Evolutionary conservation across 2,113 vertebrate species (phyloP).

Genomic region (Trochalopteron elliotii): DNA sequence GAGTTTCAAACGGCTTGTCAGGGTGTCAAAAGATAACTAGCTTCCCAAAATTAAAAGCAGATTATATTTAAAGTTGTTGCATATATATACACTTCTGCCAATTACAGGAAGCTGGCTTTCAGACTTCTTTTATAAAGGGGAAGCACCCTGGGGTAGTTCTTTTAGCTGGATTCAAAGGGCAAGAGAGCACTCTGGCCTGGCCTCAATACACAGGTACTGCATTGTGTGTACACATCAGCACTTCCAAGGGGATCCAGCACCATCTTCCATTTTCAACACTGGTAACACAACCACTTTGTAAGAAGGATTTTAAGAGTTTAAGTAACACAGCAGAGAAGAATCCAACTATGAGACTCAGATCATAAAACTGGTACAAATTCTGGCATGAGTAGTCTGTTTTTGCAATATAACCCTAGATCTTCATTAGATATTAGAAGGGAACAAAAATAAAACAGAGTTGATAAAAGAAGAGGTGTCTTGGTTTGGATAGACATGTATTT

Average conservation of each 20-base stretch:
- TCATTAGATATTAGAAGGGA: background rate
- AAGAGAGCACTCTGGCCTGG: background rate
- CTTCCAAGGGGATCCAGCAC: background rate
- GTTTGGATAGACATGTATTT: too few relatives aligned
- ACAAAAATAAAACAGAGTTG: background rate
- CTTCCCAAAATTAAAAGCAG: slow-evolving; percentile 40
- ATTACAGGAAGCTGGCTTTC: background rate
- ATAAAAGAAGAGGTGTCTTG: background rate
- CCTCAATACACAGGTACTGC: background rate
- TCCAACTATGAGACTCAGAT: background rate
- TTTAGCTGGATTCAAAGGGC: background rate
- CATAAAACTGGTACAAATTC: background rate
- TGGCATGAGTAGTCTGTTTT: background rate
- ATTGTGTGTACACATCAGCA: background rate
- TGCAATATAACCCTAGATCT: slow-evolving; percentile 3
- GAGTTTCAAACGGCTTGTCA: slow-evolving; percentile 47
- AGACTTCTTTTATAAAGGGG: background rate
- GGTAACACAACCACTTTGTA: background rate
- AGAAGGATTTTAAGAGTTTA: background rate
- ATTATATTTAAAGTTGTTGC: slow-evolving; percentile 27
- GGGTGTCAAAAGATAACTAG: slow-evolving; percentile 38
- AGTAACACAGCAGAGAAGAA: background rate
- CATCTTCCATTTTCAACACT: background rate
- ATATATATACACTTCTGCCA: background rate
- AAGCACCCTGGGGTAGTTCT: background rate